These are phyloP conservation scores for Melieria picta DNA, from an alignment of 2,888 invertebrate genomes.

Conservation along the genomic window DNA sequence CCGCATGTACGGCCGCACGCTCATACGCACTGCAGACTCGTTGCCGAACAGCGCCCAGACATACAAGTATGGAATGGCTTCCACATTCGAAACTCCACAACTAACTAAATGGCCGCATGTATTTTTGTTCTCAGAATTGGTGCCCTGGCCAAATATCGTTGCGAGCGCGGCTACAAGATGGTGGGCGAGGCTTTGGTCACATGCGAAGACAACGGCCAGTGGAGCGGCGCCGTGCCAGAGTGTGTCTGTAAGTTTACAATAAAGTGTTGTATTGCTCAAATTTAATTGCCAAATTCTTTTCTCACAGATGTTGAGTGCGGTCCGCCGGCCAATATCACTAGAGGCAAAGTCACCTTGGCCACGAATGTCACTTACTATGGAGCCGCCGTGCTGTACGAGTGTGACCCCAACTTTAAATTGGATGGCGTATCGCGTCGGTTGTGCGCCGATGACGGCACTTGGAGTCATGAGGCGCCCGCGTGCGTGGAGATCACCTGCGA, in stretches of 20 bases:
- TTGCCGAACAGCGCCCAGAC: slow-evolving; percentile 76
- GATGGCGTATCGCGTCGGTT: slow-evolving; percentile 84
- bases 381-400: slow-evolving; percentile 85
- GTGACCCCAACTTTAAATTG: slow-evolving; percentile 81
- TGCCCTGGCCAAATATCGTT: slow-evolving; percentile 86
- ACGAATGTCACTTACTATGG: slow-evolving; percentile 92
- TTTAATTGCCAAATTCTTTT: slow-evolving; percentile 12
- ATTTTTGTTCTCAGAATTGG: slow-evolving; percentile 69
- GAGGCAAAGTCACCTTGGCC: slow-evolving; percentile 81
- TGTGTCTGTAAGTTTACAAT: slow-evolving; percentile 78
- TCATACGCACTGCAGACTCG: slow-evolving; percentile 79
- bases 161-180: slow-evolving; percentile 89
- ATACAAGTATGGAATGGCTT: slow-evolving; percentile 70
- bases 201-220: slow-evolving; percentile 85
- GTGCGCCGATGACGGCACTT: slow-evolving; percentile 89
- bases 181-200: slow-evolving; percentile 85
- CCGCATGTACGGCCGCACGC: slow-evolving; percentile 85
- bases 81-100: background rate
- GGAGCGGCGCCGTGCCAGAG: slow-evolving; percentile 85
- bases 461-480: slow-evolving; percentile 85
- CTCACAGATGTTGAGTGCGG: slow-evolving; percentile 86
- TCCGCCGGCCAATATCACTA: slow-evolving; percentile 75
- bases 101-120: background rate
- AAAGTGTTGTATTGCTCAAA: background rate
- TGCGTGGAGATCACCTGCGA: slow-evolving; percentile 87